Conservation (phyloP, 2,888 invertebrate species). For the Caenorhabditis afra region DNA sequence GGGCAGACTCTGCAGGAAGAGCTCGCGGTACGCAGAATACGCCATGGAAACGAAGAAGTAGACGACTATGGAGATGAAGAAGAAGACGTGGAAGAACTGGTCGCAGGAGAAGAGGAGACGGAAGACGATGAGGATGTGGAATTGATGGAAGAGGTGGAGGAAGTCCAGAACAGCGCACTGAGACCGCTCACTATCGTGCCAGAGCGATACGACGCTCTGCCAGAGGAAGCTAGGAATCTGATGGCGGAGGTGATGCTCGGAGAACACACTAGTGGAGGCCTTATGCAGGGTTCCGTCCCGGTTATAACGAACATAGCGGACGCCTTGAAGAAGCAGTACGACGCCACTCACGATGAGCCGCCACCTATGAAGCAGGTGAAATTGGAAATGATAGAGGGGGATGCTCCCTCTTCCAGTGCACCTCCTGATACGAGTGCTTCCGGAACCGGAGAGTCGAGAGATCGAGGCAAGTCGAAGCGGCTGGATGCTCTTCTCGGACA, state of each 20-base stretch:
- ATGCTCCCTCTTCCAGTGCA: neutral
- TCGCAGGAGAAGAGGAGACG: neutral
- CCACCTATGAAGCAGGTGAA: constrained; percentile 34
- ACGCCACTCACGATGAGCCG: neutral
- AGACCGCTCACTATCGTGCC: neutral
- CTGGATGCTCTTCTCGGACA: constrained; percentile 78
- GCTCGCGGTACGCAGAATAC: constrained; percentile 22
- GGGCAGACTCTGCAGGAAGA: constrained; percentile 69
- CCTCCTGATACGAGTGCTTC: neutral
- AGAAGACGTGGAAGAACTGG: neutral
- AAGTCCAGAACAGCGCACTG: neutral
- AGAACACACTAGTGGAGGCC: neutral
- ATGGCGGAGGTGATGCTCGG: constrained; percentile 20
- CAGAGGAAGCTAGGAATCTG: constrained; percentile 33
- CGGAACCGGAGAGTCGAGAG: neutral
- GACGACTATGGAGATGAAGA: constrained; percentile 33
- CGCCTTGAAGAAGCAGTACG: constrained; percentile 15
- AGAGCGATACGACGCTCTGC: constrained; percentile 40
- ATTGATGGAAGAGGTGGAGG: constrained; percentile 32
- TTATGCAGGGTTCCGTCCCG: neutral
- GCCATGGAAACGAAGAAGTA: neutral
- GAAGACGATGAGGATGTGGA: constrained; percentile 42
- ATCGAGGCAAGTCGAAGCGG: constrained; percentile 45
- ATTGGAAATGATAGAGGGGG: constrained; percentile 3
- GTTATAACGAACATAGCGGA: constrained; percentile 20